Conservation (phyloP, 2,888 invertebrate genomes). For the Thera britannica region DNA sequence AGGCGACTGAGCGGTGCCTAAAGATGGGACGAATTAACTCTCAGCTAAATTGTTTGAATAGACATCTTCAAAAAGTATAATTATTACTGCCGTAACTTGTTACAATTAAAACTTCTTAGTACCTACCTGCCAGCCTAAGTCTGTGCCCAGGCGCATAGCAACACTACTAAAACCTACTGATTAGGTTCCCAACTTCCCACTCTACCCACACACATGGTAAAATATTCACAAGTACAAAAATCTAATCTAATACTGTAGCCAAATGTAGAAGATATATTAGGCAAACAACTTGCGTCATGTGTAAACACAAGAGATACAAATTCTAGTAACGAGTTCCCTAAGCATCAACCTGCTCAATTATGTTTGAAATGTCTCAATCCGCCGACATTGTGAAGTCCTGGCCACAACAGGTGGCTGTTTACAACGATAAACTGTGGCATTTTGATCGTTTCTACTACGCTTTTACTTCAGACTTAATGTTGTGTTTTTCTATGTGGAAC, state of each 20-base stretch:
- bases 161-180: background rate
- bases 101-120: background rate
- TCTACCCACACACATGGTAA: background rate
- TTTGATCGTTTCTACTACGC: background rate
- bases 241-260: slow-evolving; percentile 6
- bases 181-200: background rate
- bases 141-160: slow-evolving; percentile 12
- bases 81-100: slow-evolving; percentile 1
- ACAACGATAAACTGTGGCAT: slow-evolving; percentile 1
- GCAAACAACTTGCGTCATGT: slow-evolving; percentile 26
- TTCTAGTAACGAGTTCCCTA: slow-evolving; percentile 6
- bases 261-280: slow-evolving; percentile 28
- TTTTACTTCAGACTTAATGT: background rate
- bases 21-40: slow-evolving; percentile 52
- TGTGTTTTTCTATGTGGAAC: background rate
- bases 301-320: slow-evolving; percentile 25
- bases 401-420: slow-evolving; percentile 30
- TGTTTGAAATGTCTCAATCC: slow-evolving; percentile 2
- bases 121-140: background rate
- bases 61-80: slow-evolving; percentile 3
- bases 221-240: slow-evolving; percentile 6
- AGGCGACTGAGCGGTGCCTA: slow-evolving; percentile 64
- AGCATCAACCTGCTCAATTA: slow-evolving; percentile 14
- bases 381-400: slow-evolving; percentile 11
- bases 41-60: slow-evolving; percentile 20